Evolutionary conservation across 2,888 invertebrate species (phyloP).

Genomic region (Biston stratarius): DNA sequence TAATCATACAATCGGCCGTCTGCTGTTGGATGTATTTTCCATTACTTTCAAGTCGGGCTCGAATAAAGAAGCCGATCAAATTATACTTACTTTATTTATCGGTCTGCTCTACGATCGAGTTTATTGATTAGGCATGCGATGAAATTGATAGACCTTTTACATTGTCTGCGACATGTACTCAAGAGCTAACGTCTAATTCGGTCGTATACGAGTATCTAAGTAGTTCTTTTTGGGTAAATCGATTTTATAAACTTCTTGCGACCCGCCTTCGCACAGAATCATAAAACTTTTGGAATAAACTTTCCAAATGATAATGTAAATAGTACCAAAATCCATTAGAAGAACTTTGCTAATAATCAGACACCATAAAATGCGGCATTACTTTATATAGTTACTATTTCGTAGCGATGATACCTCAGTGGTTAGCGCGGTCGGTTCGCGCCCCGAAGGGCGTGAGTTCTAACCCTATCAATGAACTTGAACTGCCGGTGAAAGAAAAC

Average conservation of each 20-base stretch:
- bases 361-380: no score
- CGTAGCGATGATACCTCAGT: no score
- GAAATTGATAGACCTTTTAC: conserved; percentile 2
- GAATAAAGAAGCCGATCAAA: conserved; percentile 28
- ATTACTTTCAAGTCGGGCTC: conserved; percentile 42
- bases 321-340: no score
- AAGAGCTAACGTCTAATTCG: background rate
- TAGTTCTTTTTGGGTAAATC: background rate
- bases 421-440: no score
- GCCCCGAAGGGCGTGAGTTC: no score
- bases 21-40: conserved; percentile 45
- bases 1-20: conserved; percentile 47
- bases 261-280: no score
- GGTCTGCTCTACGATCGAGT: conserved; percentile 8
- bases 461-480: no score
- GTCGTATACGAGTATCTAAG: background rate
- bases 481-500: no score
- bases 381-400: no score
- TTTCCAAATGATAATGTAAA: no score
- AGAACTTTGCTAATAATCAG: no score
- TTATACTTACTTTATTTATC: conserved; percentile 32
- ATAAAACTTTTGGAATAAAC: no score
- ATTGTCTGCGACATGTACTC: background rate
- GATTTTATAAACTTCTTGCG: background rate
- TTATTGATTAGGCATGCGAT: conserved; percentile 16